Base-by-base conservation (phyloP, 2,888 invertebrate genomes). In the Caenorhabditis afra region DNA sequence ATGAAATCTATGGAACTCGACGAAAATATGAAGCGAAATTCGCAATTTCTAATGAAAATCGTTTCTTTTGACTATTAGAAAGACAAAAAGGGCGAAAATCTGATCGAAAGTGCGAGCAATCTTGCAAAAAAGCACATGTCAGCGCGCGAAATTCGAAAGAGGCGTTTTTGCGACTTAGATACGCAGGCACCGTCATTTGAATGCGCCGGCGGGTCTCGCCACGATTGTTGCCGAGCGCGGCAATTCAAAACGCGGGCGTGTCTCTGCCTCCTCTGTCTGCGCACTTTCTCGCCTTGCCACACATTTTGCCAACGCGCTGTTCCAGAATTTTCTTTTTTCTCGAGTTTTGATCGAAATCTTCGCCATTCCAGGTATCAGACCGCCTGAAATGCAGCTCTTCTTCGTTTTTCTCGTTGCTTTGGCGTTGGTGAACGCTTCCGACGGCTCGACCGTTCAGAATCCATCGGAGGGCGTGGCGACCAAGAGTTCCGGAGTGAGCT, bases 121-220 rank as follows among this genome's bases (percentile, higher is more conserved):
- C 55, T 39, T 7, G 29, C 35, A 20, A 12, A n/a, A 29, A 29
- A 3, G 29, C 29, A 29, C 7, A 5, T 29, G 29, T 12, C 20
- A 35, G 59, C 70, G 77, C 77, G 70, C 65, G 66, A 70, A 71
- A 68, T 71, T 77, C 65, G 65, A 71, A 71, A 47, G 65, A 58
- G 65, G n/a, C 55, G 10, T 58, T 61, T 71, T 77, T 64, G 53
- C 70, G 58, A 61, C 57, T 64, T 50, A 59, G 77, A 77, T 77
- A n/a, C 55, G 77, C 77, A 77, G 77, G 77, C 49, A 29, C 20
- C 14, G 18, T 52, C 37, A 14, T 70, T 64, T 64, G 53, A 65
- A 70, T 58, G 45, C 14, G 39, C 11, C 45, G 58, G 29, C 22
- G 18, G 77, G 77, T 77, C 77, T 77, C 77, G 70, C 65, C 44